phyloP scores from a whole-genome alignment of 1,140 invertebrate genomes.

The Antheraea mylitta region DNA sequence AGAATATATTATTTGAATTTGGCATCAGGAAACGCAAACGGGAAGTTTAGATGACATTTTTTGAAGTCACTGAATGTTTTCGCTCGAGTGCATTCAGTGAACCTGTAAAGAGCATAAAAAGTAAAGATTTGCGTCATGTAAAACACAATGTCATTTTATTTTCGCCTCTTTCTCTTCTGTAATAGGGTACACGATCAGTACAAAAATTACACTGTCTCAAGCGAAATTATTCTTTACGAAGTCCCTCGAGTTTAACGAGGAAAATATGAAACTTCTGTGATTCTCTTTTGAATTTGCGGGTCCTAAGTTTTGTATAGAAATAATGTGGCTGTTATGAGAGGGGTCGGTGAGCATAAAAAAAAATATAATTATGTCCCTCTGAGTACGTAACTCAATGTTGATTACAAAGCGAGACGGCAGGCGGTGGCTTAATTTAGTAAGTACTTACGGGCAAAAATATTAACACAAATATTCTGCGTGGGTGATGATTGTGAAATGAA shows the following conservation, averaged over 20 bases:
- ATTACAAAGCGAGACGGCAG: background rate
- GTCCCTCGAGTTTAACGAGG: slow-evolving; percentile 46
- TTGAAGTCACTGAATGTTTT: slow-evolving; percentile 37
- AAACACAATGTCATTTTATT: slow-evolving; percentile 19
- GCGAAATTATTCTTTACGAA: slow-evolving; percentile 45
- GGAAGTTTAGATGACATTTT: slow-evolving; percentile 38
- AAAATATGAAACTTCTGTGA: slow-evolving; percentile 50
- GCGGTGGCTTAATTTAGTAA: background rate
- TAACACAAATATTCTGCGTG: background rate
- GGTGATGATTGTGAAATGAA: background rate
- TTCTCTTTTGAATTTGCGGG: slow-evolving; percentile 42
- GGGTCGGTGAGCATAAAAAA: slow-evolving; percentile 2
- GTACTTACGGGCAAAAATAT: background rate
- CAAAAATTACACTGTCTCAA: slow-evolving; percentile 24
- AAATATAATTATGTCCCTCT: slow-evolving; percentile 3
- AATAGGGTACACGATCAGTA: slow-evolving; percentile 21
- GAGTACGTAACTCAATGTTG: slow-evolving; percentile 1
- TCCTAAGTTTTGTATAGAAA: slow-evolving; percentile 23
- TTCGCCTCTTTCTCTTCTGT: slow-evolving; percentile 20
- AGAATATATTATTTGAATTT: background rate
- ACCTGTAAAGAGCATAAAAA: slow-evolving; percentile 35
- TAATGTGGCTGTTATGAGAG: slow-evolving; percentile 10
- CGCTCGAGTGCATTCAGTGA: slow-evolving; percentile 38
- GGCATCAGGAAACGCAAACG: slow-evolving; percentile 4
- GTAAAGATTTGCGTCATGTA: slow-evolving; percentile 23